These are phyloP conservation scores for Drosophila oshimai DNA, from an alignment of 1,140 invertebrate genomes.

Conservation along the genomic window DNA sequence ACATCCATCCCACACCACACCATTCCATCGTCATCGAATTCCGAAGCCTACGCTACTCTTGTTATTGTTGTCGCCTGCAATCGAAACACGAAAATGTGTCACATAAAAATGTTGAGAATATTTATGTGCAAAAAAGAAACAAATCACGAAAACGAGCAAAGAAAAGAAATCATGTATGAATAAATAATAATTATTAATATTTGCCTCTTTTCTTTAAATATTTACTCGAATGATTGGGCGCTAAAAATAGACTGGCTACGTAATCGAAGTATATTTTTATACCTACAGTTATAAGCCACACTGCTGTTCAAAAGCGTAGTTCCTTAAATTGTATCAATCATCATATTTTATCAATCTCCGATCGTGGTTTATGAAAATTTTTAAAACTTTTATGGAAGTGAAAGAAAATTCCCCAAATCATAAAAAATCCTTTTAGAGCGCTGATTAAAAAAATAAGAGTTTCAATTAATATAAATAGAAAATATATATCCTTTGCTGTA, in stretches of 20 bases:
- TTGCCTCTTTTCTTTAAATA: slow-evolving; percentile 43
- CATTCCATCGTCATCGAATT: neutral
- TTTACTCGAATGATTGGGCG: slow-evolving; percentile 49
- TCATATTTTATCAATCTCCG: too few relatives aligned
- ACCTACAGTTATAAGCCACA: slow-evolving; percentile 39
- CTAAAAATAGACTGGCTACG: slow-evolving; percentile 71
- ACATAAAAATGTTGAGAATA: slow-evolving; percentile 59
- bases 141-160: slow-evolving; percentile 24
- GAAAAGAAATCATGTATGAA: slow-evolving; percentile 39
- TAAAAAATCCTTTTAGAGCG: too few relatives aligned
- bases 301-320: neutral
- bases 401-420: too few relatives aligned
- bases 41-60: slow-evolving; percentile 24
- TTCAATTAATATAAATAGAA: too few relatives aligned
- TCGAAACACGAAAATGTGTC: slow-evolving; percentile 64
- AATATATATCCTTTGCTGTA: too few relatives aligned
- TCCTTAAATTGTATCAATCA: neutral
- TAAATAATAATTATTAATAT: slow-evolving; percentile 76
- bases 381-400: too few relatives aligned
- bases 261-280: slow-evolving; percentile 70
- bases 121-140: slow-evolving; percentile 52
- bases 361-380: too few relatives aligned
- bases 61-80: slow-evolving; percentile 48
- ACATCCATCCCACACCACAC: neutral
- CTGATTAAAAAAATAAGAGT: too few relatives aligned